phyloP scores from a whole-genome alignment of 1,140 invertebrate genomes.

The Nautilus pompilius region DNA sequence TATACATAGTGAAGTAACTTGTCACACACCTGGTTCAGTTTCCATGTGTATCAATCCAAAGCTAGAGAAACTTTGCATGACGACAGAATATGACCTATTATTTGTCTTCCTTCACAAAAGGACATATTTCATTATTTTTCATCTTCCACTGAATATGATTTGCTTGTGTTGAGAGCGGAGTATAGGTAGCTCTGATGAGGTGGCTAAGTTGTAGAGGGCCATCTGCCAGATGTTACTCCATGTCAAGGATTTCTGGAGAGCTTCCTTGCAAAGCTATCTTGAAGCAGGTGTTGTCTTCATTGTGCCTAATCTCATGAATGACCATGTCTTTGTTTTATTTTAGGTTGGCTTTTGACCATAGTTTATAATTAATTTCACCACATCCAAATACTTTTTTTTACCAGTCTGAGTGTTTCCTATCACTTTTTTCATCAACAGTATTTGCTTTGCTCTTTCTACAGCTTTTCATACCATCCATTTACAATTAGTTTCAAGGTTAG shows the following conservation, averaged over 20 bases:
- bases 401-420: not conserved
- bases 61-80: not conserved
- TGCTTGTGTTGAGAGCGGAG: not conserved
- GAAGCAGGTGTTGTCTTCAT: not conserved
- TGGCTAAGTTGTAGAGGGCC: not conserved
- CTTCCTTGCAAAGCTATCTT: not conserved
- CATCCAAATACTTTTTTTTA: not conserved
- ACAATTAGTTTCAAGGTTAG: not conserved
- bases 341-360: not conserved
- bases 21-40: not conserved
- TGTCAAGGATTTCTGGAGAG: not conserved
- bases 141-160: not conserved
- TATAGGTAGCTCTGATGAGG: not conserved
- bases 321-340: not conserved
- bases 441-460: not conserved
- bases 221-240: not conserved
- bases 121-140: not conserved
- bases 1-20: too few species aligned
- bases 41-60: not conserved
- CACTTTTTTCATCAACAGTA: not conserved
- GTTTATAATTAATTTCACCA: not conserved
- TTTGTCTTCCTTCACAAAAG: not conserved
- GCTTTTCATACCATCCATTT: not conserved
- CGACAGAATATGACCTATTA: not conserved
- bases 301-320: not conserved